phyloP scores from a whole-genome alignment of 2,888 invertebrate genomes.

The Mythimna pallens region DNA sequence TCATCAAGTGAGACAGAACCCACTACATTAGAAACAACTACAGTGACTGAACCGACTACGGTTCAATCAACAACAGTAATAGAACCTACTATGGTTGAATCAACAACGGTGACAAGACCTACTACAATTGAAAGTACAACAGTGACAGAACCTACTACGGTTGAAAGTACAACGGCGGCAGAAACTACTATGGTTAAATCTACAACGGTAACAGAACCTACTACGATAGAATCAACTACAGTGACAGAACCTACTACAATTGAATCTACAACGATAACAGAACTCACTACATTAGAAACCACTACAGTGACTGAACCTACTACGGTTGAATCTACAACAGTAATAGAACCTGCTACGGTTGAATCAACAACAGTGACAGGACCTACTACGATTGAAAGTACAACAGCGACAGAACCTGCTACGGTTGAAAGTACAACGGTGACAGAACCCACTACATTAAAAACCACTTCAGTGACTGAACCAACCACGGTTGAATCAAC shows the following conservation, averaged over 20 bases:
- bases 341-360: not conserved
- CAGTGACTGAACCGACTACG: not conserved
- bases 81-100: slow-evolving; percentile 6
- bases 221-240: not conserved
- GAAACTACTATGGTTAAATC: slow-evolving; percentile 10
- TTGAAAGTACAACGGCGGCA: slow-evolving; percentile 15
- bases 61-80: not conserved
- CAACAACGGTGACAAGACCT: not conserved
- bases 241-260: not conserved
- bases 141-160: not conserved
- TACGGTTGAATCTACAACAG: not conserved
- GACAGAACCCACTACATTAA: not conserved
- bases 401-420: slow-evolving; percentile 10
- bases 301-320: not conserved
- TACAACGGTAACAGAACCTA: not conserved
- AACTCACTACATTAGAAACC: not conserved
- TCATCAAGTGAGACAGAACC: slow-evolving; percentile 16
- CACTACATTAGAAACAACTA: not conserved
- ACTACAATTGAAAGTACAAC: too few relatives aligned
- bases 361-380: not conserved
- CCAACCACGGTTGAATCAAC: not conserved
- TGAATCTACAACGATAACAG: slow-evolving; percentile 4
- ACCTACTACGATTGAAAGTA: not conserved
- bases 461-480: too few relatives aligned
- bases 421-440: not conserved